Evolutionary conservation across 2,888 invertebrate species (phyloP), one percentile per base, ranked within the genome.

Genomic region (Tiliacea citrago): DNA sequence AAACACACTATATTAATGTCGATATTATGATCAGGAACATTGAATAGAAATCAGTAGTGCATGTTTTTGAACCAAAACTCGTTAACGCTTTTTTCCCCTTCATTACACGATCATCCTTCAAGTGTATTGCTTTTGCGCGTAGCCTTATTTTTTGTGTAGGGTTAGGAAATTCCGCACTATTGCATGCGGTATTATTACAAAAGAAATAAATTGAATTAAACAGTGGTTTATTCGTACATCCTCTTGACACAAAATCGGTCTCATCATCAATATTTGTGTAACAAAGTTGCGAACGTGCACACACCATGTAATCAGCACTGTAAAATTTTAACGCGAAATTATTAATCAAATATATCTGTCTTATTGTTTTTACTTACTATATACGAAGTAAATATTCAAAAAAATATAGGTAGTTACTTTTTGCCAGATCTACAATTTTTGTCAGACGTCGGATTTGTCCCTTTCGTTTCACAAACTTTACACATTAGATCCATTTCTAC

Each of bases 381-480:
- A 29, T 0, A 16, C 1, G 12, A 71, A 42, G 3, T 35, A 35
- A 10, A 49, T 2, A 29, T 57, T n/a, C 13, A 13, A 24, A 21
- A 35, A 53, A n/a, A 1, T 49, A 1, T 29, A n/a, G n/a, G n/a
- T n/a, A 66, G 85, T n/a, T 24, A 95, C 95, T 88, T 86, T 85
- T 86, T 90, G 2, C 94, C 94, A 67, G 71, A 65, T 78, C 85
- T 91, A 80, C 95, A 95, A 68, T 78, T 86, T 78, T 89, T 87
- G 81, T 94, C 93, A 24, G 81, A 69, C 53, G 62, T 77, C n/a
- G 61, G 69, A 86, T 92, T 92, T 12, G 80, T 73, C 39, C 91
- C 91, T 78, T 87, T 92, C 10, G 93, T 92, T 66, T 92, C 89
- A 86, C 95, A 95, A 65, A 90, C 84, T 90, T 94, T 95, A 79